A percentile compares a stretch with the other conserved stretches of the same genome.
Conservation (phyloP, 2,888 invertebrate genomes). For the Spilosoma lubricipeda region DNA sequence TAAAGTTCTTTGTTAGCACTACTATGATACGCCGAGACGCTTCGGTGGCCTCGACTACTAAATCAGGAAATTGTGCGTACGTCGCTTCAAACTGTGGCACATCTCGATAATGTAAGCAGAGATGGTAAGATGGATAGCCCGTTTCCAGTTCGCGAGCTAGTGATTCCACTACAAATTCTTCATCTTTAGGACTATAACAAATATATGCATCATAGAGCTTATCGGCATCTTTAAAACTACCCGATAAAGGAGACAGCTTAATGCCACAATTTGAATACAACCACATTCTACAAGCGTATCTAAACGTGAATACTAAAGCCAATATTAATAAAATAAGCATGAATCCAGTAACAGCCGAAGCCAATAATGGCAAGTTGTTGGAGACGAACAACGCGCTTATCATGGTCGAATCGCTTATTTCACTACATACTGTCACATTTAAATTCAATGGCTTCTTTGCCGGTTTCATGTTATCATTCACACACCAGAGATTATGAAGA, state of each 20-base stretch:
- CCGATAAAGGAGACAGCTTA: constrained; percentile 90
- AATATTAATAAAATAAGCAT: constrained; percentile 92
- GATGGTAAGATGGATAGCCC: constrained; percentile 91
- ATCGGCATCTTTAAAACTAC: constrained; percentile 92
- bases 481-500: constrained; percentile 91
- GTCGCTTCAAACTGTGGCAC: constrained; percentile 90
- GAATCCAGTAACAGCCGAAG: constrained; percentile 91
- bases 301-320: constrained; percentile 93
- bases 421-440: constrained; percentile 94
- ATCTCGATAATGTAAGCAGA: constrained; percentile 96
- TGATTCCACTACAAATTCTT: constrained; percentile 94
- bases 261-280: constrained; percentile 95
- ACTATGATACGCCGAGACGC: constrained; percentile 95
- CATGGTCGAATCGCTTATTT: constrained; percentile 92
- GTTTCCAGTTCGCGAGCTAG: constrained; percentile 95
- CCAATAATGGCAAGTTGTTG: constrained; percentile 93
- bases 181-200: constrained; percentile 96
- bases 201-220: constrained; percentile 97
- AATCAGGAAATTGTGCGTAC: constrained; percentile 90
- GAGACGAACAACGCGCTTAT: constrained; percentile 93
- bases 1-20: constrained; percentile 94
- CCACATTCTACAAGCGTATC: constrained; percentile 95
- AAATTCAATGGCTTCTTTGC: constrained; percentile 92
- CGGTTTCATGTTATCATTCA: constrained; percentile 89
- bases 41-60: constrained; percentile 94